Conservation (phyloP, 2,888 invertebrate species). For the Trichogramma dendrolimi region DNA sequence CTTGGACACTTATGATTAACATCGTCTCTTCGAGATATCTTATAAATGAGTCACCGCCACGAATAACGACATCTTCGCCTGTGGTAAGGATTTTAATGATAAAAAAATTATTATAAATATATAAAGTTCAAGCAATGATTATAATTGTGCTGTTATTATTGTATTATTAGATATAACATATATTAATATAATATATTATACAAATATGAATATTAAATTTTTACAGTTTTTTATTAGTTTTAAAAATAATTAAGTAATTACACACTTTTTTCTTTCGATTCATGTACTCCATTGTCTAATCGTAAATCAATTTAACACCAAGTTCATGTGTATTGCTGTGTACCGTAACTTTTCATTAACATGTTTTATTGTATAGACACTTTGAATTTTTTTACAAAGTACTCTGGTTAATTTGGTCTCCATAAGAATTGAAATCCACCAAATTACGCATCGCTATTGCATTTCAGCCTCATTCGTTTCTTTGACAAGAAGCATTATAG, state of each 20-base stretch:
- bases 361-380: neutral
- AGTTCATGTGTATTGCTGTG: conserved; percentile 24
- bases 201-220: conserved; percentile 22
- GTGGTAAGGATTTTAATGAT: too few species aligned
- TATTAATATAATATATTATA: conserved; percentile 26
- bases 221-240: conserved; percentile 9
- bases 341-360: conserved; percentile 17
- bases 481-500: too few species aligned
- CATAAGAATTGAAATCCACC: too few species aligned
- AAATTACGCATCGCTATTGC: too few species aligned
- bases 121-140: neutral
- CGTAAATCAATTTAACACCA: neutral
- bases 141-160: conserved; percentile 22
- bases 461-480: too few species aligned
- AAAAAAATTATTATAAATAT: too few species aligned
- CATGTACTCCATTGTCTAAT: conserved; percentile 1
- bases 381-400: too few species aligned
- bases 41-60: too few species aligned
- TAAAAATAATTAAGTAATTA: conserved; percentile 9
- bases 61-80: too few species aligned
- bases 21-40: too few species aligned
- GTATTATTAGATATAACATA: conserved; percentile 23
- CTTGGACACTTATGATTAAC: conserved; percentile 7
- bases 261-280: conserved; percentile 15
- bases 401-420: too few species aligned